These are phyloP conservation scores for Dynastes tityus DNA, from an alignment of 2,888 invertebrate species.

Conservation along the genomic window DNA sequence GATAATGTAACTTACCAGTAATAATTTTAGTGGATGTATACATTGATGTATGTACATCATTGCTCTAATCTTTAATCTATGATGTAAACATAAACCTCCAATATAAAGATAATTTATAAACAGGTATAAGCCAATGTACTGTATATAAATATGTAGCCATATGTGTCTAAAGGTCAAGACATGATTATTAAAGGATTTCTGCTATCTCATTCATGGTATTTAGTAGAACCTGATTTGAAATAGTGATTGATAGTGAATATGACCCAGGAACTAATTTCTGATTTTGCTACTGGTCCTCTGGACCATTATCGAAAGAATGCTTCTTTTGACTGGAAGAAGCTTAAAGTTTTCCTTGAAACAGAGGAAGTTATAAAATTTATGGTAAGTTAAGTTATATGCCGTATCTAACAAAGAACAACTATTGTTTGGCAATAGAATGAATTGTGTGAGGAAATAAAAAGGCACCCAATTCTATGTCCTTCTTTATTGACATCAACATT, in stretches of 20 bases:
- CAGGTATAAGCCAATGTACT: too few species aligned
- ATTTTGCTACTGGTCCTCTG: conserved; percentile 77
- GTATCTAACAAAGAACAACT: background rate
- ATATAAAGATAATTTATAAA: too few species aligned
- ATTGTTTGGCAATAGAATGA: conserved; percentile 39
- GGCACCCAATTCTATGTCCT: conserved; percentile 52
- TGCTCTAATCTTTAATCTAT: too few species aligned
- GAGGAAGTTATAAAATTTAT: conserved; percentile 72
- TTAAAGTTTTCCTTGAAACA: conserved; percentile 73
- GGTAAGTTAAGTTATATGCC: conserved; percentile 64
- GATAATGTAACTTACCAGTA: too few species aligned
- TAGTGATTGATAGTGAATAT: background rate
- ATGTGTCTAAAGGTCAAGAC: too few species aligned
- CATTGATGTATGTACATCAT: too few species aligned
- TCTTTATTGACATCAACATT: conserved; percentile 43
- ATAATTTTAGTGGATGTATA: too few species aligned
- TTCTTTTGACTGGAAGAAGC: conserved; percentile 80
- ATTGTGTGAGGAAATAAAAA: conserved; percentile 50
- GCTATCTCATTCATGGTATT: too few species aligned
- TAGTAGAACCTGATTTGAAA: background rate
- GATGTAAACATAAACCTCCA: too few species aligned
- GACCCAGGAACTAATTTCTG: conserved; percentile 22
- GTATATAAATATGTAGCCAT: too few species aligned
- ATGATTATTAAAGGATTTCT: too few species aligned
- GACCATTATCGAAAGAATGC: conserved; percentile 77